Percentiles rank a stretch among this genome's conserved stretches.
These are phyloP conservation scores for Atta colombica DNA, from an alignment of 1,140 invertebrate species.

Conservation along the genomic window DNA sequence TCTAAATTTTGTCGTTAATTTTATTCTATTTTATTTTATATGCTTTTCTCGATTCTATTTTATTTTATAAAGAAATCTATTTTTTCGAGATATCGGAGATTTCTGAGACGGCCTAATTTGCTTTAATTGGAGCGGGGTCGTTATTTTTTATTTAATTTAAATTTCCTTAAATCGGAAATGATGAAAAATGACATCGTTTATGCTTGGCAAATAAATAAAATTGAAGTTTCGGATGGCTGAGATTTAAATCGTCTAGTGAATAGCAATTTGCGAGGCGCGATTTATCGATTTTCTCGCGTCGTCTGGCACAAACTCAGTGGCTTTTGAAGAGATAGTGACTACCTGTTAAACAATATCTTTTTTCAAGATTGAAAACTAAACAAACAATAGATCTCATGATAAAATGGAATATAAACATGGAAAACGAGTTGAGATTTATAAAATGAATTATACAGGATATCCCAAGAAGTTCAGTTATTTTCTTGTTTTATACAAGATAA, in stretches of 20 bases:
- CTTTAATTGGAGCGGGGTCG: neutral
- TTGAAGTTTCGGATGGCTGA: neutral
- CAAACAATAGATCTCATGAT: neutral
- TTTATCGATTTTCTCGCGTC: slow-evolving; percentile 52
- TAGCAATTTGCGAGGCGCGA: slow-evolving; percentile 44
- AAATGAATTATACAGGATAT: neutral
- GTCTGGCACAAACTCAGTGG: slow-evolving; percentile 23
- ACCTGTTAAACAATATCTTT: slow-evolving; percentile 35
- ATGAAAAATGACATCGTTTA: slow-evolving; percentile 29
- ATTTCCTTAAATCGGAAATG: neutral
- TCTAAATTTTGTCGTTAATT: neutral
- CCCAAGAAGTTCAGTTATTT: neutral
- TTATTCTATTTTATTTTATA: neutral
- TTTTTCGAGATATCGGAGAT: neutral
- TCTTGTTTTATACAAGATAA: neutral
- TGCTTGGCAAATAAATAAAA: slow-evolving; percentile 28
- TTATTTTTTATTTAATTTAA: neutral
- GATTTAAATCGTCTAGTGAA: slow-evolving; percentile 55
- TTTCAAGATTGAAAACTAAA: slow-evolving; percentile 12
- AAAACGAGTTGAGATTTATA: neutral
- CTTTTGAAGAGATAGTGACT: neutral
- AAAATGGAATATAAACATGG: neutral
- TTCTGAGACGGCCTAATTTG: neutral
- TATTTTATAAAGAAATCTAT: neutral
- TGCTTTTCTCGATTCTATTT: neutral